These are phyloP conservation scores for Mamestra configurata DNA, from an alignment of 1,140 invertebrate genomes.

Conservation along the genomic window DNA sequence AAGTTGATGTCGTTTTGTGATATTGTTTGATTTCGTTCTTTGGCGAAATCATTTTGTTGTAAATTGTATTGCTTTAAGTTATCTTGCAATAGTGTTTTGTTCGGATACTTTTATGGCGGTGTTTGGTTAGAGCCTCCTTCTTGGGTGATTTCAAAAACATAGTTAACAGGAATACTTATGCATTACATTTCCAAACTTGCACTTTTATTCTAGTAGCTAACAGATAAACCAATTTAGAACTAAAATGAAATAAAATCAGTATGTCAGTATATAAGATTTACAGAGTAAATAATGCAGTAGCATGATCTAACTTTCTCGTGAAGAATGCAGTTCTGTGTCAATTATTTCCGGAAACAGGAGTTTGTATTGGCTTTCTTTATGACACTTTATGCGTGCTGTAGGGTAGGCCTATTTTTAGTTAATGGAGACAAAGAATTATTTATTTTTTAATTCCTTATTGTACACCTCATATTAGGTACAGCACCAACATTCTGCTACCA, in stretches of 20 bases:
- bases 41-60: background rate
- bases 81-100: background rate
- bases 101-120: too few relatives aligned
- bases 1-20: background rate
- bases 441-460: too few relatives aligned
- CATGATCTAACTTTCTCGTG: background rate
- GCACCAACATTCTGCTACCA: too few relatives aligned
- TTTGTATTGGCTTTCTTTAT: background rate
- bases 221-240: background rate
- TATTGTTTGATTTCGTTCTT: constrained; percentile 4
- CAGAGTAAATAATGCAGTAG: background rate
- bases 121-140: too few relatives aligned
- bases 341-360: background rate
- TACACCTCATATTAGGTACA: too few relatives aligned
- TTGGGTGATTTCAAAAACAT: too few relatives aligned
- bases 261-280: background rate
- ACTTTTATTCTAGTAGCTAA: too few relatives aligned
- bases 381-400: background rate
- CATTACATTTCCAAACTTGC: too few relatives aligned
- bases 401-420: too few relatives aligned
- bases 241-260: background rate
- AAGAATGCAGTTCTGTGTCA: constrained; percentile 8
- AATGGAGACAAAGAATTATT: too few relatives aligned
- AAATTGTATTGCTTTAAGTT: too few relatives aligned
- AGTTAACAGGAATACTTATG: too few relatives aligned